Evolutionary conservation across 2,888 invertebrate genomes (phyloP).

Genomic region (Pandemis corylana): DNA sequence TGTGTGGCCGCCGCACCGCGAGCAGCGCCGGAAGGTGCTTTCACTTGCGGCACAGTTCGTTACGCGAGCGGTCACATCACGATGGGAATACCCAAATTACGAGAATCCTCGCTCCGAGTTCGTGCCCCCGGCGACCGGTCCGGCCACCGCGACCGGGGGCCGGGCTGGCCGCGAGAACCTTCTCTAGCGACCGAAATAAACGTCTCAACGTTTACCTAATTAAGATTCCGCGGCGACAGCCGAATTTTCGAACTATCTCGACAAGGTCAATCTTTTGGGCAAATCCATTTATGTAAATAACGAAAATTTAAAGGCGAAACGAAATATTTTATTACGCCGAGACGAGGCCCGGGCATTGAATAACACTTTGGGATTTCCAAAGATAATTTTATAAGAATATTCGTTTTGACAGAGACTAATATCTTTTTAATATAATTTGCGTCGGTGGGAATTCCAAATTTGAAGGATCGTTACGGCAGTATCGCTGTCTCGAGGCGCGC

Average conservation of each 20-base stretch:
- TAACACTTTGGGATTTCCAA: constrained; percentile 46
- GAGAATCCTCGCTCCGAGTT: constrained; percentile 45
- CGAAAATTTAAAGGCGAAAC: constrained; percentile 50
- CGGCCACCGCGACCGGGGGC: constrained; percentile 41
- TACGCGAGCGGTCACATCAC: constrained; percentile 56
- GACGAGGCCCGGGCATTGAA: constrained; percentile 45
- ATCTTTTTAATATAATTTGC: constrained; percentile 60
- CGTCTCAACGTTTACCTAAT: constrained; percentile 19
- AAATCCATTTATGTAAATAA: constrained; percentile 67
- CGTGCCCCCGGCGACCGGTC: constrained; percentile 48
- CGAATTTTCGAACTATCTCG: constrained; percentile 50
- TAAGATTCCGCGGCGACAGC: constrained; percentile 39
- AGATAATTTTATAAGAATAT: constrained; percentile 33
- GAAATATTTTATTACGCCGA: constrained; percentile 31
- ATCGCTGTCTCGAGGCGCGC: constrained; percentile 32
- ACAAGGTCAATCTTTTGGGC: constrained; percentile 54
- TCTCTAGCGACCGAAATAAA: constrained; percentile 24
- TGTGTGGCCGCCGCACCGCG: constrained; percentile 43
- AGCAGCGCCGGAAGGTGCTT: constrained; percentile 55
- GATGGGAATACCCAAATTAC: constrained; percentile 69
- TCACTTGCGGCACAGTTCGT: constrained; percentile 60
- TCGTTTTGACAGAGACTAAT: constrained; percentile 49
- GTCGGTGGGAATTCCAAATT: constrained; percentile 56
- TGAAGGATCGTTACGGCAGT: constrained; percentile 20
- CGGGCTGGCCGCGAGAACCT: constrained; percentile 39